Percentiles rank a stretch among this genome's conserved stretches.
These are phyloP conservation scores for Syngnathus acus DNA, from an alignment of 2,797 vertebrate genomes.

Conservation along the genomic window DNA sequence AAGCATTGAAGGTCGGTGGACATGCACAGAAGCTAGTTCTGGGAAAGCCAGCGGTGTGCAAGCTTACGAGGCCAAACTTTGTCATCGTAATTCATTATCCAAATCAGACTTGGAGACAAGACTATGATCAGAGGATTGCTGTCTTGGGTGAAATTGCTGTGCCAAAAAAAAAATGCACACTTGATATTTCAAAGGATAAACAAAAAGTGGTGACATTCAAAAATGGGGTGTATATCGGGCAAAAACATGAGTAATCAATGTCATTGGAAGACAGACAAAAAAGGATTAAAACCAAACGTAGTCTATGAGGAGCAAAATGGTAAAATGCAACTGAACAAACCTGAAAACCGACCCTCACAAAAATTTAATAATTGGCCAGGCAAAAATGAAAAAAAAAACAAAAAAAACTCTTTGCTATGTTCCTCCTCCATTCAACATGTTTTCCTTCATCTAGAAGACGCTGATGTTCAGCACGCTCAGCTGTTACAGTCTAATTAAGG, in stretches of 20 bases:
- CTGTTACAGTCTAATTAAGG: constrained; percentile 8
- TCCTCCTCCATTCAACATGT: background rate
- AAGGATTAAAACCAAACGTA: background rate
- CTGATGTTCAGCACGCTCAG: constrained; percentile 6
- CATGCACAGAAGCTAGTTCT: constrained; percentile 33
- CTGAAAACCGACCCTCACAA: background rate
- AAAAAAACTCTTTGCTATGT: background rate
- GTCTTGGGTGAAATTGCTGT: background rate
- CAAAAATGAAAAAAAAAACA: background rate
- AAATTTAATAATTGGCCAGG: background rate
- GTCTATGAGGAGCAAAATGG: background rate
- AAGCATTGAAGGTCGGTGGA: constrained; percentile 14
- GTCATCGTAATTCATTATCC: background rate
- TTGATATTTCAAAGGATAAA: background rate
- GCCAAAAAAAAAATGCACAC: background rate
- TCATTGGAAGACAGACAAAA: background rate
- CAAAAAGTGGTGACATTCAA: background rate
- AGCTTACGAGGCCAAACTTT: constrained; percentile 8
- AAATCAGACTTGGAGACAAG: background rate
- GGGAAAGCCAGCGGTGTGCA: constrained; percentile 6
- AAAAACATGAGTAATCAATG: background rate
- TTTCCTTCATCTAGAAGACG: background rate
- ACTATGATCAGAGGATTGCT: background rate
- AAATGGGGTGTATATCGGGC: background rate
- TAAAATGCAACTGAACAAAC: background rate